phyloP scores from a whole-genome alignment of 2,113 vertebrate species.

The Pterocles burchelli region DNA sequence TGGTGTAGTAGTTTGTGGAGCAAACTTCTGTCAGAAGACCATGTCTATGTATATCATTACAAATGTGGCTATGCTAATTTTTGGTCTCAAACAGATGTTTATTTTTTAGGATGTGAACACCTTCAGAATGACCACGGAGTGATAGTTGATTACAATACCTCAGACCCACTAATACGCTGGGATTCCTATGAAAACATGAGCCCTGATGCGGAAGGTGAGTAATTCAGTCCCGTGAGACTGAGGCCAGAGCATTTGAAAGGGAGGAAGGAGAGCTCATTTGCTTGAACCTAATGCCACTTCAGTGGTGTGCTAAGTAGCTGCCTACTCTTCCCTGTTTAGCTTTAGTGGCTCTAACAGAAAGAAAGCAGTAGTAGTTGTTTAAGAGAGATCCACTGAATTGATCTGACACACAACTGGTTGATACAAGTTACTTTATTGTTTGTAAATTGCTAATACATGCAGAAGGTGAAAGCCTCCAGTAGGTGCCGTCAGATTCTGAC shows the following conservation, averaged over 20 bases:
- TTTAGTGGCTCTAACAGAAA: not conserved
- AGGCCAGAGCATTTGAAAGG: not conserved
- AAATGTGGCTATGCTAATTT: not conserved
- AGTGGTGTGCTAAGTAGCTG: not conserved
- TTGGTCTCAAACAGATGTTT: not conserved
- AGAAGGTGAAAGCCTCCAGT: not conserved
- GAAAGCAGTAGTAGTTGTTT: not conserved
- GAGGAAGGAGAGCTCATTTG: not conserved
- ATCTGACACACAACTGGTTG: not conserved
- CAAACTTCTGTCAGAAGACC: not conserved
- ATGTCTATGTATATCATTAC: not conserved
- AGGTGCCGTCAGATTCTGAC: not conserved
- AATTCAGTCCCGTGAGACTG: not conserved
- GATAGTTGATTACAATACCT: slow-evolving; percentile 86
- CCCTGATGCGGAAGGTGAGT: slow-evolving; percentile 86
- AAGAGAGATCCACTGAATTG: not conserved
- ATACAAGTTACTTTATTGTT: not conserved
- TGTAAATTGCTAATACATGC: not conserved
- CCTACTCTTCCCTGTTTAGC: not conserved
- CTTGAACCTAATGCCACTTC: not conserved
- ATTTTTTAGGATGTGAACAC: slow-evolving; percentile 78
- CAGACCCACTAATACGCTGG: slow-evolving; percentile 89
- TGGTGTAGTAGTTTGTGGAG: not conserved
- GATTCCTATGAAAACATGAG: slow-evolving; percentile 91
- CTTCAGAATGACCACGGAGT: slow-evolving; percentile 84